Conservation (phyloP, 2,888 invertebrate species). For the Melolontha melolontha region DNA sequence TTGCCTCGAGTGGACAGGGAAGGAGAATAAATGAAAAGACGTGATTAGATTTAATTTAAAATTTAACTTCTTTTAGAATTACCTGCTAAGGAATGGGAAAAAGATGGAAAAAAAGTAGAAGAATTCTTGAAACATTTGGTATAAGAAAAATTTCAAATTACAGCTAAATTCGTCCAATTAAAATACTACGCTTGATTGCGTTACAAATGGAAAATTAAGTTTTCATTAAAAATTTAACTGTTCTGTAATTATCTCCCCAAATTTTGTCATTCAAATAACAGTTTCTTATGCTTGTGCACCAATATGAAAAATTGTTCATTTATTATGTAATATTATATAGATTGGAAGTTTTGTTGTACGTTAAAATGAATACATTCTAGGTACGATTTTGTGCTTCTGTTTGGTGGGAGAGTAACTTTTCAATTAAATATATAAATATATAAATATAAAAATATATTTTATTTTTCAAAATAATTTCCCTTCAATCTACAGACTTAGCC, state of each 20-base stretch:
- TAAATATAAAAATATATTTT: no score
- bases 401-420: no score
- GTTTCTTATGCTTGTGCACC: background rate
- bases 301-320: no score
- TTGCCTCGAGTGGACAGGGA: background rate
- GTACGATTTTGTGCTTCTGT: no score
- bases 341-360: no score
- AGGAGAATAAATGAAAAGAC: slow-evolving; percentile 4
- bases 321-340: no score
- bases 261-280: background rate
- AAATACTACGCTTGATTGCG: slow-evolving; percentile 31
- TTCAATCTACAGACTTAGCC: no score
- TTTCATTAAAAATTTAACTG: slow-evolving; percentile 30
- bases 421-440: no score
- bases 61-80: slow-evolving; percentile 27
- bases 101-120: background rate
- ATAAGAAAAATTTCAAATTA: slow-evolving; percentile 13
- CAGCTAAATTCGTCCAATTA: slow-evolving; percentile 14
- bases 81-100: slow-evolving; percentile 6
- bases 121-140: slow-evolving; percentile 10
- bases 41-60: slow-evolving; percentile 27
- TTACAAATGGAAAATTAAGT: slow-evolving; percentile 11
- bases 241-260: slow-evolving; percentile 8
- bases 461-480: no score
- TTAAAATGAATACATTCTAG: no score